Evolutionary conservation across 2,113 vertebrate species (phyloP).

Genomic region (Craseonycteris thonglongyai): DNA sequence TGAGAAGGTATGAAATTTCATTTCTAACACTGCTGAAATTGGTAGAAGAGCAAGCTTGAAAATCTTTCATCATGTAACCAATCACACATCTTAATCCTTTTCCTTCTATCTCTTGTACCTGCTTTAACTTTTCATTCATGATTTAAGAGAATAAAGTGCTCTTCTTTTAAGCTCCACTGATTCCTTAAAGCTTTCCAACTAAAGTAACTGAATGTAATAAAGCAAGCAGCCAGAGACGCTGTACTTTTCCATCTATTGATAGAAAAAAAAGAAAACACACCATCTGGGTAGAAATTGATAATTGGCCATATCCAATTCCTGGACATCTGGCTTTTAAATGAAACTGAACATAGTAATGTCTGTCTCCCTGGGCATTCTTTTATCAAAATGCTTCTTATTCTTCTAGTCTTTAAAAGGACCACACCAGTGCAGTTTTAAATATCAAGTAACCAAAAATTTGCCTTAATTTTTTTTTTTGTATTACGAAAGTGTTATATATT

Average conservation of each 20-base stretch:
- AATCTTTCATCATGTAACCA: neutral
- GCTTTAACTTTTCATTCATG: neutral
- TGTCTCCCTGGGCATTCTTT: constrained; percentile 35
- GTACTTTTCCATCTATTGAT: constrained; percentile 34
- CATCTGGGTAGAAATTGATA: constrained; percentile 57
- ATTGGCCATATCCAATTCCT: constrained; percentile 54
- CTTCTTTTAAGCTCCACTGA: neutral
- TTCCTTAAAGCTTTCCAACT: constrained; percentile 20
- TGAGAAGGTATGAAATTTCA: neutral
- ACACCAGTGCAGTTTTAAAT: neutral
- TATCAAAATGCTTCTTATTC: constrained; percentile 26
- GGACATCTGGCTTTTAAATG: constrained; percentile 60
- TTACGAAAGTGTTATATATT: neutral
- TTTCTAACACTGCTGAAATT: neutral
- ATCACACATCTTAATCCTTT: neutral
- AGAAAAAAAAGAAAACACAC: constrained; percentile 35
- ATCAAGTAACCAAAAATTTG: constrained; percentile 7
- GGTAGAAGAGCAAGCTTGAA: neutral
- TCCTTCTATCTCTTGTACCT: neutral
- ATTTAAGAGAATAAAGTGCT: neutral
- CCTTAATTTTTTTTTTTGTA: neutral
- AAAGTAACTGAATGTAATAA: neutral
- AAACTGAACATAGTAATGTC: constrained; percentile 28
- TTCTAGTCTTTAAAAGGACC: constrained; percentile 21
- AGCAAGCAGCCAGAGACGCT: constrained; percentile 12